A percentile compares a stretch with the other conserved stretches of the same genome.
phyloP scores from a whole-genome alignment of 2,797 vertebrate genomes.

The Sebastes jordani region DNA sequence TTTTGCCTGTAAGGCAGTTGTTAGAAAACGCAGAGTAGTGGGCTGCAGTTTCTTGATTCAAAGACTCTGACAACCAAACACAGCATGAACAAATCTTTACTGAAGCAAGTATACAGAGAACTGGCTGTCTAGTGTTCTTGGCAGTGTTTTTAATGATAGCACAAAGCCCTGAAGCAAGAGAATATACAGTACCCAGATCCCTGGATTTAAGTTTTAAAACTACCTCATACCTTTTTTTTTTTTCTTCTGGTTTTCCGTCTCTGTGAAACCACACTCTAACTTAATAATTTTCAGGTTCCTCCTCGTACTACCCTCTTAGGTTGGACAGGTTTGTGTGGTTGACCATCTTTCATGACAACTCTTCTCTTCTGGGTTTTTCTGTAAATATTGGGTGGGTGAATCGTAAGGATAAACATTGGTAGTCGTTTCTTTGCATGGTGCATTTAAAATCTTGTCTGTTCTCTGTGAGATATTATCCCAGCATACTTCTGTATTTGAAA shows the following conservation, averaged over 20 bases:
- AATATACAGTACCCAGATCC: not conserved
- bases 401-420: not conserved
- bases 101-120: slow-evolving; percentile 12
- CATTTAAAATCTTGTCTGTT: not conserved
- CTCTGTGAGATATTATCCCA: not conserved
- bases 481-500: not conserved
- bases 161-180: slow-evolving; percentile 1
- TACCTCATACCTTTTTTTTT: not conserved
- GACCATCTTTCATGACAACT: slow-evolving; percentile 8
- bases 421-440: not conserved
- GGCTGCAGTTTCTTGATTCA: slow-evolving; percentile 3
- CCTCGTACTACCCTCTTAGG: not conserved
- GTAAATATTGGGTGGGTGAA: not conserved
- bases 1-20: slow-evolving; percentile 1
- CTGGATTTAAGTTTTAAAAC: not conserved
- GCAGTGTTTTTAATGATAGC: not conserved
- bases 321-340: slow-evolving; percentile 27
- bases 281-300: slow-evolving; percentile 19
- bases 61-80: slow-evolving; percentile 32
- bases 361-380: not conserved
- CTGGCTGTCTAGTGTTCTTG: not conserved
- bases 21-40: not conserved
- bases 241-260: not conserved
- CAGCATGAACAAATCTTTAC: slow-evolving; percentile 24
- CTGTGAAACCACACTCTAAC: slow-evolving; percentile 6